Base-by-base conservation (phyloP, 2,888 invertebrate species). In the Heliconius charithonia region DNA sequence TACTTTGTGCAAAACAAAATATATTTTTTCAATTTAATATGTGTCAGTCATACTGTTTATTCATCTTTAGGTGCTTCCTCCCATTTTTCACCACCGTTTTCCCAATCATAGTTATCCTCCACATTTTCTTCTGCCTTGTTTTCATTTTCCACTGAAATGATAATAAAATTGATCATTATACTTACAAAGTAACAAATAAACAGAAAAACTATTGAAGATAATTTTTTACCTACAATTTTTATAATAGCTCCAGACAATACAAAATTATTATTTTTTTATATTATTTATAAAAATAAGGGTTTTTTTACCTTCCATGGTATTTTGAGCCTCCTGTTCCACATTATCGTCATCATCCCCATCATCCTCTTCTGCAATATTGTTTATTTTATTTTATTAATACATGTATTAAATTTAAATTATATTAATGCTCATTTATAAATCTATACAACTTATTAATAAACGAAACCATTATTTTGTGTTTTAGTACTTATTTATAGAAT, bases 81-180 rank as follows among this genome's bases (percentile, higher is more conserved):
- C 89, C 89, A 89, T 27, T 82, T 80, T n/a, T 85, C 87, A 29
- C 85, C 86, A 56, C 86, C 88, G 16, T 87, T 84, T 45, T 84
- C 88, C 88, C 88, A 89, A 71, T 88, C 89, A 32, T 79, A 82
- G 9, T 77, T 81, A 22, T 75, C 81, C 7, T 63, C 63, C 7
- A 63, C 78, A 32, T 73, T 77, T 37, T 78, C 76, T 13, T 67
- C 76, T n/a, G 41, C 72, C 7, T 56, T 67, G 75, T 51, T 76
- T 79, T 65, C 73, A 81, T 76, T 69, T 41, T 3, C 27, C 13
- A 19, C 75, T 75, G 16, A 66, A 75, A 51, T n/a, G 0, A 66
- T 16, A 25, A 62, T 13, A 63, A 62, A 9, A 63, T 41, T 12
- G 25, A 45, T 74, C 16, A 73, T 25, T 29, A 45, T 10, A 19